Percentiles rank a stretch among this genome's conserved stretches.
Evolutionary conservation across 2,113 vertebrate species (phyloP).

Genomic region (Heloderma charlesbogerti): DNA sequence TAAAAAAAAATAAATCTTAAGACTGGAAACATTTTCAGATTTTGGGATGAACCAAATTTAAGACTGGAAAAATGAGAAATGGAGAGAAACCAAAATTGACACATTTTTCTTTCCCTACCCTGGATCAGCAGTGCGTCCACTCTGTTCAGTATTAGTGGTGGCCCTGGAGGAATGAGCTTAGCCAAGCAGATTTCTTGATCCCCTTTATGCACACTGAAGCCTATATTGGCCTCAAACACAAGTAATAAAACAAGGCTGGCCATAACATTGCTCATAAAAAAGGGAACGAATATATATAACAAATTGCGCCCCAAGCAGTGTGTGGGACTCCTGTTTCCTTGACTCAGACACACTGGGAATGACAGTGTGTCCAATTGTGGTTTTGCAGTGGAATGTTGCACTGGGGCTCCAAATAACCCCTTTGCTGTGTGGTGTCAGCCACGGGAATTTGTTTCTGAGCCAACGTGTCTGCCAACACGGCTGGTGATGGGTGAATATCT

Average conservation of each 20-base stretch:
- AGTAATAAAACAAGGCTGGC: slow-evolving; percentile 4
- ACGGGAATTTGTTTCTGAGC: slow-evolving; percentile 5
- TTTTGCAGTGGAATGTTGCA: slow-evolving; percentile 21
- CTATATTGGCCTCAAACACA: neutral
- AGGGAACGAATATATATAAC: neutral
- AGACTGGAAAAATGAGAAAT: too few relatives aligned
- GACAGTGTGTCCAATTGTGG: slow-evolving; percentile 25
- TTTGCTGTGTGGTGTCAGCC: neutral
- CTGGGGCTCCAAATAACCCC: neutral
- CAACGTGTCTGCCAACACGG: neutral
- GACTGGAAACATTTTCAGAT: too few relatives aligned
- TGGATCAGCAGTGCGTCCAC: neutral
- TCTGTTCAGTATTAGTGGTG: neutral
- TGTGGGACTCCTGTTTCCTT: neutral
- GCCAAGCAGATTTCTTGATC: neutral
- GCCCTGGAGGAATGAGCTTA: neutral
- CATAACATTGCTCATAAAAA: neutral
- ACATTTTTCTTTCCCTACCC: too few relatives aligned
- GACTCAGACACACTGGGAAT: slow-evolving; percentile 11
- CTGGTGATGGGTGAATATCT: neutral
- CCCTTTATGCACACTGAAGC: neutral
- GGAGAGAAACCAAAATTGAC: too few relatives aligned
- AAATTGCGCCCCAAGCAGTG: neutral
- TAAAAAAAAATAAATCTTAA: too few relatives aligned
- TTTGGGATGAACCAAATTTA: too few relatives aligned